Percentiles rank a stretch among this genome's conserved stretches.
These are phyloP conservation scores for Okapia johnstoni DNA, from an alignment of 2,113 vertebrate genomes.

Conservation along the genomic window DNA sequence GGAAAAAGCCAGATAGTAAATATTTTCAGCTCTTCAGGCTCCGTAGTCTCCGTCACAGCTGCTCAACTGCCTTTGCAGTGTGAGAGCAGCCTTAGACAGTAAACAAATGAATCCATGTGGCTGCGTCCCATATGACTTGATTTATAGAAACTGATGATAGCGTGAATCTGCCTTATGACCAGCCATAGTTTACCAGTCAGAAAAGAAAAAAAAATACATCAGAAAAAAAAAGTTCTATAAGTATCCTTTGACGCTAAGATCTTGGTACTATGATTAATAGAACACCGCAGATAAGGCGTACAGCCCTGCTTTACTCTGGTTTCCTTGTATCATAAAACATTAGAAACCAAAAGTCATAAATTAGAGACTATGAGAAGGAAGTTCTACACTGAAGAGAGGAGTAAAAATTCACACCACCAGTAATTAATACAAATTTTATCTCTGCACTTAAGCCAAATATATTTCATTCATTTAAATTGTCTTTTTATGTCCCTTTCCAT, in stretches of 20 bases:
- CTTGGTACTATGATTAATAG: not conserved
- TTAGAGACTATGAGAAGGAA: not conserved
- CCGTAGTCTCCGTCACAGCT: not conserved
- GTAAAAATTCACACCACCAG: not conserved
- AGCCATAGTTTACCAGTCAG: not conserved
- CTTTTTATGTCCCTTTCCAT: not conserved
- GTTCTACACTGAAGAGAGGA: not conserved
- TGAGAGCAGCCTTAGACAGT: not conserved
- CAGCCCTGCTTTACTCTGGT: not conserved
- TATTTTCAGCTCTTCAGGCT: not conserved
- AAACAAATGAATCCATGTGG: rapidly evolving
- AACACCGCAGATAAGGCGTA: not conserved
- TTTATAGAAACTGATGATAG: not conserved
- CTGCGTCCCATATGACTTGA: not conserved
- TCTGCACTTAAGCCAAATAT: not conserved
- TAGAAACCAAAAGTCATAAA: not conserved
- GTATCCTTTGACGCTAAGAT: not conserved
- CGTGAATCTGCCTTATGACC: not conserved
- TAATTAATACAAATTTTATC: not conserved
- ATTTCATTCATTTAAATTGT: slow-evolving; percentile 6
- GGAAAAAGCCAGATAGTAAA: not conserved
- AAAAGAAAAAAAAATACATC: not conserved
- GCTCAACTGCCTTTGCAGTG: rapidly evolving
- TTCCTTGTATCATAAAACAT: not conserved
- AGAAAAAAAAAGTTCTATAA: not conserved